A percentile compares a stretch with the other conserved stretches of the same genome.
Conservation (phyloP, 2,113 vertebrate species). For the Pao palembangensis region DNA sequence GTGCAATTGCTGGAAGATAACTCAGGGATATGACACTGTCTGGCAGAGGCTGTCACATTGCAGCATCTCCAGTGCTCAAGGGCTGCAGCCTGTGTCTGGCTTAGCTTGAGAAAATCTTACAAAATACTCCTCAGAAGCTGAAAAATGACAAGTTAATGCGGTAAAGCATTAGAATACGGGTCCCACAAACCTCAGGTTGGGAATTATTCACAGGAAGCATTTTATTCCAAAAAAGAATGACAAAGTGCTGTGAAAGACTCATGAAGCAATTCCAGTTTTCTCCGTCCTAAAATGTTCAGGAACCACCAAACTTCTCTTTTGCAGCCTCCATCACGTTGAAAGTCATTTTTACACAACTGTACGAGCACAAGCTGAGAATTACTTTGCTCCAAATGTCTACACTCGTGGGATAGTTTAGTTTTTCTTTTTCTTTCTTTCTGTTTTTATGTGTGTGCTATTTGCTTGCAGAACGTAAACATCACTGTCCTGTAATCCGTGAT, state of each 20-base stretch:
- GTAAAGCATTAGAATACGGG: background rate
- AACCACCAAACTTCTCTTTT: background rate
- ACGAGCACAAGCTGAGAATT: no score
- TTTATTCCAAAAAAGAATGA: background rate
- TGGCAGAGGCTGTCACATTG: slow-evolving; percentile 30
- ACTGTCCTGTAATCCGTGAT: no score
- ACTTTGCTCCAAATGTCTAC: no score
- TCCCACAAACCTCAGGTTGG: background rate
- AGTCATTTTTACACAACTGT: no score
- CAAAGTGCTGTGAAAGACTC: no score
- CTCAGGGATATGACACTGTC: slow-evolving; percentile 40
- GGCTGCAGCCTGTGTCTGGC: slow-evolving; percentile 11
- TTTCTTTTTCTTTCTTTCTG: no score
- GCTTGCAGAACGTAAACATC: no score
- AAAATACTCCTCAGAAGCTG: slow-evolving; percentile 4
- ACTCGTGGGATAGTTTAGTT: no score
- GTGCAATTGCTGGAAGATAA: slow-evolving; percentile 43
- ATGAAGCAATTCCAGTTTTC: background rate
- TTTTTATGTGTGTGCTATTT: no score
- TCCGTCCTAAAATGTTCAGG: background rate
- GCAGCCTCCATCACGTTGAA: background rate
- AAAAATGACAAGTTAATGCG: slow-evolving; percentile 6
- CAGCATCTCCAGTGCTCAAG: slow-evolving; percentile 9
- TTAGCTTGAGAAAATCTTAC: slow-evolving; percentile 21
- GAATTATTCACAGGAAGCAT: background rate